These are phyloP conservation scores for Otolemur garnettii DNA, from an alignment of 2,113 vertebrate genomes.

Conservation along the genomic window DNA sequence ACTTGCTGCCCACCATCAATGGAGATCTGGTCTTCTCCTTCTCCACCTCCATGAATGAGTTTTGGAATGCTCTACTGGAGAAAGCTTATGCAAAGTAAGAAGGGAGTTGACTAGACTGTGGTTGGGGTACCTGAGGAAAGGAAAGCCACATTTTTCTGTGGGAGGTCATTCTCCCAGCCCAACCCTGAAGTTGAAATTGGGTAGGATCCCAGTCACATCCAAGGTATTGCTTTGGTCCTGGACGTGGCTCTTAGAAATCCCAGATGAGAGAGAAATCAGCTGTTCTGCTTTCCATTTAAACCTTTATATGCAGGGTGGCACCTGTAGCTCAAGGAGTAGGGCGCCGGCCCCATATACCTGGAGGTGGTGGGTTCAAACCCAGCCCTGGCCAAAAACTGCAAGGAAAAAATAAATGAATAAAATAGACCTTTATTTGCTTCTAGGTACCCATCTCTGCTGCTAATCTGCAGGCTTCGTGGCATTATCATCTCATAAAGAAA, in stretches of 20 bases:
- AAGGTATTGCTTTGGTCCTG: neutral
- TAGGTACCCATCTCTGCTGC: neutral
- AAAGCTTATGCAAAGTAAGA: slow-evolving; percentile 97
- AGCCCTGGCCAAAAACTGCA: too few species aligned
- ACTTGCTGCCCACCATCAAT: slow-evolving; percentile 93
- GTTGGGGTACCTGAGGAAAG: neutral
- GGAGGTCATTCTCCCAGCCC: neutral
- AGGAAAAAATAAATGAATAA: too few species aligned
- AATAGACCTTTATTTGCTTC: neutral
- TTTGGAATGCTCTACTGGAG: slow-evolving; percentile 96
- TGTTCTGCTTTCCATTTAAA: slow-evolving; percentile 1
- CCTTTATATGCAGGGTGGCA: neutral
- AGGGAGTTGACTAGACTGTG: neutral
- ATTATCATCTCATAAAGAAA: slow-evolving; percentile 2
- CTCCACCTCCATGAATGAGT: slow-evolving; percentile 93
- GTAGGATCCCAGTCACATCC: neutral
- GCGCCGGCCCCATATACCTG: too few species aligned
- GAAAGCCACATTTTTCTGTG: slow-evolving; percentile 11
- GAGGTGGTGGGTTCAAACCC: too few species aligned
- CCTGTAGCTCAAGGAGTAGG: too few species aligned
- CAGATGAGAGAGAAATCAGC: slow-evolving; percentile 19
- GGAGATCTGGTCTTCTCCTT: slow-evolving; percentile 94
- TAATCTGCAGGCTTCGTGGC: neutral
- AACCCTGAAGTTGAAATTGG: neutral
- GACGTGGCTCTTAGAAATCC: neutral